phyloP scores from a whole-genome alignment of 2,113 vertebrate species.

The Illadopsis cleaveri region DNA sequence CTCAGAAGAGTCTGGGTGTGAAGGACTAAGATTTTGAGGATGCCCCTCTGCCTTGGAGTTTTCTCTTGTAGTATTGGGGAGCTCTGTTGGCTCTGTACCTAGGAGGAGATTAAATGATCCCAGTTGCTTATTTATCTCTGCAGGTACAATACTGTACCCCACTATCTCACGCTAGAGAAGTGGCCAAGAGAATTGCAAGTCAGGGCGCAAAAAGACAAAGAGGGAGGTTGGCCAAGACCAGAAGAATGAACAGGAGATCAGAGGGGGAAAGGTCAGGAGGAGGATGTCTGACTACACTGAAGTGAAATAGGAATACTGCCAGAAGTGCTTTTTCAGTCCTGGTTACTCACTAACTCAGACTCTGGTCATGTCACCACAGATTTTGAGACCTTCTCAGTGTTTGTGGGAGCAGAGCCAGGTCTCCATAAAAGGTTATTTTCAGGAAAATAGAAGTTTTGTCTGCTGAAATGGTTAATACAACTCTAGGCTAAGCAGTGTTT shows the following conservation, averaged over 20 bases:
- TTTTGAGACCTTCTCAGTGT: neutral
- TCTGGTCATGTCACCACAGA: neutral
- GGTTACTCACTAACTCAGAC: neutral
- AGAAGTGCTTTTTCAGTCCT: neutral
- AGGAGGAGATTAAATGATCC: neutral
- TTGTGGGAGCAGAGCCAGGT: neutral
- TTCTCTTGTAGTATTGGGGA: neutral
- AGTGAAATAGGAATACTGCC: neutral
- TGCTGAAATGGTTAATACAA: neutral
- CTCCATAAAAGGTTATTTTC: neutral
- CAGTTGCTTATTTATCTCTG: neutral
- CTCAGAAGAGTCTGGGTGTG: neutral
- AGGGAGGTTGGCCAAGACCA: neutral
- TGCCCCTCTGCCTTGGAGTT: neutral
- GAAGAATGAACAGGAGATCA: neutral
- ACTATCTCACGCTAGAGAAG: neutral
- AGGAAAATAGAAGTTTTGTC: neutral
- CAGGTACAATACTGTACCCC: neutral
- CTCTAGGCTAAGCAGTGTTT: neutral
- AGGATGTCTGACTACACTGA: neutral
- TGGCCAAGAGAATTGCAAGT: neutral
- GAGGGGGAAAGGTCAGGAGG: neutral
- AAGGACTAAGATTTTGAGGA: neutral
- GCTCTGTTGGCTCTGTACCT: neutral
- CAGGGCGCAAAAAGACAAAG: neutral